These are phyloP conservation scores for Megaptera novaeangliae DNA, from an alignment of 2,113 vertebrate species.

Conservation along the genomic window DNA sequence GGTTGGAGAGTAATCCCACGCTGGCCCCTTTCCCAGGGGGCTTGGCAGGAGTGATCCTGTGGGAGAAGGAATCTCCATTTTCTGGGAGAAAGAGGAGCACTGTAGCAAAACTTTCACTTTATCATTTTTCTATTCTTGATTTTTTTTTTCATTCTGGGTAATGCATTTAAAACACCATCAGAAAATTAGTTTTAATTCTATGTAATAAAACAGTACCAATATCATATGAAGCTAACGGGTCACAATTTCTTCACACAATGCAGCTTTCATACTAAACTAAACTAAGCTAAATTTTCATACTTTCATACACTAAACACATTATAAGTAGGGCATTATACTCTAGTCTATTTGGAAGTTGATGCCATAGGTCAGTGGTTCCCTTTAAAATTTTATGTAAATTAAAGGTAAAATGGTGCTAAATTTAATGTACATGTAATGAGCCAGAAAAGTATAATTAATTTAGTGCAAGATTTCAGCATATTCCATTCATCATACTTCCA, in stretches of 20 bases:
- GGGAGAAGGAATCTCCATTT: slow-evolving; percentile 79
- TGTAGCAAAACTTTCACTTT: slow-evolving; percentile 70
- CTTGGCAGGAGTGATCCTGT: slow-evolving; percentile 76
- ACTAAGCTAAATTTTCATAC: too few relatives aligned
- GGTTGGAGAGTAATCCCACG: slow-evolving; percentile 79
- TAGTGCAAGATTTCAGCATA: slow-evolving; percentile 24
- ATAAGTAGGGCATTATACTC: slow-evolving; percentile 43
- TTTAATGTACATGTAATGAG: slow-evolving; percentile 49
- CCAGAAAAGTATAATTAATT: slow-evolving; percentile 15
- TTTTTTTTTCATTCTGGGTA: slow-evolving; percentile 47
- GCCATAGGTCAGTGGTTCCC: neutral
- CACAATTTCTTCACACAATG: neutral
- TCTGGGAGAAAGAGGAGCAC: slow-evolving; percentile 78
- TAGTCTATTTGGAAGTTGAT: slow-evolving; percentile 31
- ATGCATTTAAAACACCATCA: slow-evolving; percentile 54
- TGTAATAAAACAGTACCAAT: neutral
- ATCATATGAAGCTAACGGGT: neutral
- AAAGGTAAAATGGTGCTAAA: slow-evolving; percentile 35
- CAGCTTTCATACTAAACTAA: neutral
- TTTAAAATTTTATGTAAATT: slow-evolving; percentile 28
- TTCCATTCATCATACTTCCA: slow-evolving; percentile 39
- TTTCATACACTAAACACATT: neutral
- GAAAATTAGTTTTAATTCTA: slow-evolving; percentile 25
- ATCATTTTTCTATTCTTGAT: slow-evolving; percentile 49
- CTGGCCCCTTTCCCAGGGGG: slow-evolving; percentile 79